Evolutionary conservation across 1,140 invertebrate genomes (phyloP), one percentile per base, ranked within the genome.

Genomic region (Agraylea sexmaculata): DNA sequence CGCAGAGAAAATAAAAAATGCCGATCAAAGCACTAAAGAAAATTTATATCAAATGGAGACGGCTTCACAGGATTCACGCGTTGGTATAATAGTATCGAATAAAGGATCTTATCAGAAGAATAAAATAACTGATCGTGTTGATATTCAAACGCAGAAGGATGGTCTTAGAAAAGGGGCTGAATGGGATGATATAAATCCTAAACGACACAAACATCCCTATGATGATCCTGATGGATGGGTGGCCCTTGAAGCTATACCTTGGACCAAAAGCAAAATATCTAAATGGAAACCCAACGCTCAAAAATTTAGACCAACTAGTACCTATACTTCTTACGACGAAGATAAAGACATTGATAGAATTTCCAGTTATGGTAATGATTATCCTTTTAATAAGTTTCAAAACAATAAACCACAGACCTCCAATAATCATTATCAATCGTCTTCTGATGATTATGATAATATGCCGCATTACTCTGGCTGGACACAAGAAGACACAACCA

Each of bases 251-350:
- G 78, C 80, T 0, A 70, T 85, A 4, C 79, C 80, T 1, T 85
- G 80, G 80, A 80, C 79, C 1, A 73, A 77, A 11, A 82, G 79
- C 43, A 82, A 83, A 62, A 77, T 85, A 33, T 80, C 79, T 5
- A 85, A 83, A 54, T 85, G 80, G 81, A 76, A 82, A 49, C 68
- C 74, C 1, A 74, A 74, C 46, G 56, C 68, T 1, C 69, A 69
- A 36, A 45, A 49, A 40, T 59, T 58, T 36, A 66, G 59, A 47
- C 64, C 65, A 12, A 58, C 45, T 45, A 54, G 37, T 37, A 19
- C 56, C 31, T 66, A 60, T 56, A 59, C 58, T 40, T 53, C 60
- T 33, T 53, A 62, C 23, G 52, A 64, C 16, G 15, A 28, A 30
- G 54, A 63, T 29, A 53, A 54, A 45, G 58, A 52, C 51, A 37